Base-by-base conservation (phyloP, 2,113 vertebrate species). In the Ramphastos sulfuratus region DNA sequence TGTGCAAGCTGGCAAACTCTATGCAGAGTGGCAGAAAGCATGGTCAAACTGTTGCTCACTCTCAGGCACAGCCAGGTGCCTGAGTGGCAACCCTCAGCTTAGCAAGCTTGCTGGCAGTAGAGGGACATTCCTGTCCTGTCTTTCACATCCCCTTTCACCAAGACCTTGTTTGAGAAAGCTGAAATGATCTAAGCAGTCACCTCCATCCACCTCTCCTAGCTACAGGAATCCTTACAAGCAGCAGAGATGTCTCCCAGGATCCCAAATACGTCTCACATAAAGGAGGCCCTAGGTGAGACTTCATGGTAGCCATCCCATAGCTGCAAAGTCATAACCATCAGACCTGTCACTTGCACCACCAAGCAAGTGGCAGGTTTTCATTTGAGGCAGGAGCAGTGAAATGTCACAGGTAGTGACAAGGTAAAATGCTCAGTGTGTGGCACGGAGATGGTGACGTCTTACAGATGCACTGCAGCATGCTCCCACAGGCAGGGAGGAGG, bases 321-420 rank as follows among this genome's bases (percentile, higher is more conserved):
- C 33, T 82, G 67, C 55, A 73, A 44, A 86, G n/a, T 85, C 70
- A 91, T 50, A 88, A 74, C 28, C 55, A 93, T 72, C 77, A 84
- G 35, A 78, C 24, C 58, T 71, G 58, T 78, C 91, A 84, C 48
- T 87, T 87, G 89, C 55, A 87, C 39, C 77, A 82, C 17, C 0
- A 0, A 91, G 74, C 83, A 87, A 82, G 56, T 20, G 50, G 44
- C 76, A 90, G 44, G 44, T 33, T 89, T 92, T 82, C 9, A 2
- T 89, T 24, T 54, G 63, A 86, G 67, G 42, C 67, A 28, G 3
- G 28, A 87, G 42, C 67, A 70, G 71, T 42, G 46, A 85, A 86
- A 92, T 0, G 0, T 55, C 73, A 81, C n/a, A 58, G 48, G 61
- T 54, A 86, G 48, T 24, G 58, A 90, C 0, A 0, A 95, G n/a